Conservation (phyloP, 2,888 invertebrate species). For the Caenorhabditis zanzibari region DNA sequence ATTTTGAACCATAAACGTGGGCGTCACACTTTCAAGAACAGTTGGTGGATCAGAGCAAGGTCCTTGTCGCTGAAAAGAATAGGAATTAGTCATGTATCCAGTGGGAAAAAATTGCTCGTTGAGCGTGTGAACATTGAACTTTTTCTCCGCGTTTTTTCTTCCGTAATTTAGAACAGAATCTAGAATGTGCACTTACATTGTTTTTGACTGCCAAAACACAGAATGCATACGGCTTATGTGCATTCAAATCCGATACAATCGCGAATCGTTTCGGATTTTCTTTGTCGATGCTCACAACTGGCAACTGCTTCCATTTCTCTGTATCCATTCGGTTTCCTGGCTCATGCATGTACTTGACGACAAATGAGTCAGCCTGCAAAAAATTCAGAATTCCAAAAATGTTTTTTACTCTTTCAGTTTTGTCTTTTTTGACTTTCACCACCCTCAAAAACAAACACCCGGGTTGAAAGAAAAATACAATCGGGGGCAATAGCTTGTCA, state of each 20-base stretch:
- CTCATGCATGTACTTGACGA: slow-evolving; percentile 83
- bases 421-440: background rate
- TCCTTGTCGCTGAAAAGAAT: slow-evolving; percentile 80
- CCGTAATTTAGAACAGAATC: background rate
- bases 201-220: slow-evolving; percentile 82
- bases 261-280: slow-evolving; percentile 73
- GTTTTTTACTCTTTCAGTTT: slow-evolving; percentile 8
- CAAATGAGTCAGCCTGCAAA: slow-evolving; percentile 80
- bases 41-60: slow-evolving; percentile 82
- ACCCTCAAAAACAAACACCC: slow-evolving; percentile 35
- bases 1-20: slow-evolving; percentile 79
- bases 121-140: slow-evolving; percentile 28
- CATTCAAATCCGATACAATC: slow-evolving; percentile 71
- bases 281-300: slow-evolving; percentile 76
- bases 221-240: slow-evolving; percentile 83
- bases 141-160: background rate
- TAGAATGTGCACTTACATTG: slow-evolving; percentile 74
- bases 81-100: slow-evolving; percentile 3
- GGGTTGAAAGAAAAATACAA: slow-evolving; percentile 19
- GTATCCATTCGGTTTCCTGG: slow-evolving; percentile 74
- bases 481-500: slow-evolving; percentile 34
- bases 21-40: slow-evolving; percentile 77
- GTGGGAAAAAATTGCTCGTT: slow-evolving; percentile 24
- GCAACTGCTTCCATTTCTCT: slow-evolving; percentile 77
- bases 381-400: background rate